These are phyloP conservation scores for Aptenodytes patagonicus DNA, from an alignment of 2,113 vertebrate species.

Conservation along the genomic window DNA sequence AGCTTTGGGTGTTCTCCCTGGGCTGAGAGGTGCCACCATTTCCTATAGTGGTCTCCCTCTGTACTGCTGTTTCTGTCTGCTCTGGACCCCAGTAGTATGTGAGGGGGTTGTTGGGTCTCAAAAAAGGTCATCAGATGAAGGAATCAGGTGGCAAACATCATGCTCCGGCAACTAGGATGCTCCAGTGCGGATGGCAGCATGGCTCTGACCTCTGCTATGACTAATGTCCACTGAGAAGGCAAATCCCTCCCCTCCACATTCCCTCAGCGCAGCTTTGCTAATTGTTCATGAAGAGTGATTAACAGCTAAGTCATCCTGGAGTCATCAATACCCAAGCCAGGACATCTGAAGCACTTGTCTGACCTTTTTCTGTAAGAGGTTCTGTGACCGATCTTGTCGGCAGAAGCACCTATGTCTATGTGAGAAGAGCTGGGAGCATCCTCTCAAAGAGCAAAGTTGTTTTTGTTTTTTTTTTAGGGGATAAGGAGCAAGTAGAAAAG, in stretches of 20 bases:
- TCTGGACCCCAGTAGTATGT: neutral
- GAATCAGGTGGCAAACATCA: neutral
- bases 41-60: neutral
- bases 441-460: neutral
- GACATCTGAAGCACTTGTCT: neutral
- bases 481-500: neutral
- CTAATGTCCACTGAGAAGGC: neutral
- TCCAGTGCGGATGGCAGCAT: rapidly evolving
- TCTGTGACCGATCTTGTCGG: neutral
- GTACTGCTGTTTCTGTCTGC: neutral
- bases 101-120: neutral
- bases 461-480: rapidly evolving
- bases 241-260: neutral
- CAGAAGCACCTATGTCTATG: rapidly evolving
- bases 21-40: neutral
- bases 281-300: neutral
- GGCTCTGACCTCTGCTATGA: neutral
- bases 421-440: neutral
- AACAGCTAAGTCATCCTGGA: neutral
- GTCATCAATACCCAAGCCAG: neutral
- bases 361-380: neutral
- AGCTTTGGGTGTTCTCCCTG: neutral
- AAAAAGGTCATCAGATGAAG: neutral
- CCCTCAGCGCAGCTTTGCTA: neutral
- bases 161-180: neutral